Conservation (phyloP, 2,888 invertebrate genomes). For the Galerucella pusilla region DNA sequence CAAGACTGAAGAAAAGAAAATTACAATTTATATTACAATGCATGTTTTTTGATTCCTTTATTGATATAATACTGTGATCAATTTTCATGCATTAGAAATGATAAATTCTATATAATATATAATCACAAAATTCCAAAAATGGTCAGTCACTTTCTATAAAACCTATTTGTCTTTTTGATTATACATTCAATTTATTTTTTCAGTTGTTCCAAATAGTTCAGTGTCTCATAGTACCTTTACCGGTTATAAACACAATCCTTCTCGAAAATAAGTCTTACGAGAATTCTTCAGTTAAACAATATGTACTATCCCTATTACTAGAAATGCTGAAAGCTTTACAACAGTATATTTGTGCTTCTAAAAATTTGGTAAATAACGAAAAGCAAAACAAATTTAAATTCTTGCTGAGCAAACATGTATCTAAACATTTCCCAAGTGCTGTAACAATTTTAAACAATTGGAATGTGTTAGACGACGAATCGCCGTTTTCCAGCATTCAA, state of each 20-base stretch:
- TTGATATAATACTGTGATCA: too few species aligned
- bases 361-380: constrained; percentile 43
- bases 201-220: constrained; percentile 58
- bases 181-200: constrained; percentile 35
- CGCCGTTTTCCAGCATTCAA: constrained; percentile 44
- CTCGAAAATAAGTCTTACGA: constrained; percentile 50
- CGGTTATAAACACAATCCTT: constrained; percentile 56
- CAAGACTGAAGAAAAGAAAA: too few species aligned
- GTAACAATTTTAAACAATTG: constrained; percentile 58
- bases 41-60: too few species aligned
- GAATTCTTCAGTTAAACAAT: constrained; percentile 62
- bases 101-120: too few species aligned
- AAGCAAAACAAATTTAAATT: constrained; percentile 46
- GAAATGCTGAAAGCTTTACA: constrained; percentile 52
- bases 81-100: too few species aligned
- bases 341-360: constrained; percentile 42
- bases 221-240: constrained; percentile 55
- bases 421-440: constrained; percentile 60
- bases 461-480: constrained; percentile 48
- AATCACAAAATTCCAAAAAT: too few species aligned
- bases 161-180: neutral
- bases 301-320: constrained; percentile 60
- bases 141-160: neutral
- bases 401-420: constrained; percentile 50
- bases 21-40: too few species aligned